phyloP scores from a whole-genome alignment of 1,140 invertebrate species.

The Achroia grisella region DNA sequence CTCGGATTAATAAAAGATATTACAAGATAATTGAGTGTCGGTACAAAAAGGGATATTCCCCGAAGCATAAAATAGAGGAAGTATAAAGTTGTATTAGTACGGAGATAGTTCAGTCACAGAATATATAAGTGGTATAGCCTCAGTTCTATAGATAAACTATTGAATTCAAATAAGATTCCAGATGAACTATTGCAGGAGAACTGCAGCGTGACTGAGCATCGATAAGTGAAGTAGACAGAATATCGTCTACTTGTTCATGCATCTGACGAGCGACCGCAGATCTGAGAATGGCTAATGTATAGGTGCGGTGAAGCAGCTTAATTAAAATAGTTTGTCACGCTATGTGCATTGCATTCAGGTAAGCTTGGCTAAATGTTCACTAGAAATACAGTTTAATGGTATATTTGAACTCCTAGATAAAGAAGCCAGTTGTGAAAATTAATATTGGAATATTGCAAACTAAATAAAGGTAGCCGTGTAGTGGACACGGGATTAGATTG shows the following conservation, averaged over 20 bases:
- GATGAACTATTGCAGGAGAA: background rate
- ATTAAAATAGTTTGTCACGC: slow-evolving; percentile 20
- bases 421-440: slow-evolving; percentile 31
- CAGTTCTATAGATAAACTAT: background rate
- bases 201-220: slow-evolving; percentile 2
- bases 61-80: no score
- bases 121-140: no score
- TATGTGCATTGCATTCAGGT: background rate
- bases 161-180: background rate
- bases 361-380: slow-evolving; percentile 9
- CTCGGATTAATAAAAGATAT: no score
- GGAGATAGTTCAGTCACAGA: no score
- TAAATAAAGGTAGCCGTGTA: no score
- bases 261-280: slow-evolving; percentile 10
- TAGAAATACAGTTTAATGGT: slow-evolving; percentile 6
- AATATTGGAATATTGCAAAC: no score
- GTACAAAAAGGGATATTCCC: no score
- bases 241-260: slow-evolving; percentile 10
- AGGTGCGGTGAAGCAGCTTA: slow-evolving; percentile 11
- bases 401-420: slow-evolving; percentile 21
- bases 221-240: slow-evolving; percentile 15
- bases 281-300: slow-evolving; percentile 16
- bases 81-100: no score
- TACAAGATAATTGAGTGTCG: no score
- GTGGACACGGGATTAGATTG: no score